A percentile compares a stretch with the other conserved stretches of the same genome.
Conservation (phyloP, 2,888 invertebrate genomes). For the Campoplex nolae region DNA sequence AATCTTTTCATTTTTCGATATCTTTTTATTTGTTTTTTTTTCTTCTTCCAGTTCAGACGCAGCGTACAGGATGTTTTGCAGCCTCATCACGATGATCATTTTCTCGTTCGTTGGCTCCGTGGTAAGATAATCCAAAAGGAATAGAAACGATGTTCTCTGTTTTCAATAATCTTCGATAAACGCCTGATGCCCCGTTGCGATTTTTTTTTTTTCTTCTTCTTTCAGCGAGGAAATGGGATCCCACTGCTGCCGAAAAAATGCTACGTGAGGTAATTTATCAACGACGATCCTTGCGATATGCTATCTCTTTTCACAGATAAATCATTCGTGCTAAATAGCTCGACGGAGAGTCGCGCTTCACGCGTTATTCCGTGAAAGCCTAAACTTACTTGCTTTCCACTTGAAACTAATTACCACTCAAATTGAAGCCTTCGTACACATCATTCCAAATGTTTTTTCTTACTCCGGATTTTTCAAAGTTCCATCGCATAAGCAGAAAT, state of each 20-base stretch:
- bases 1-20: neutral
- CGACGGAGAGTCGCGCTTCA: constrained; percentile 28
- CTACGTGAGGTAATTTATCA: constrained; percentile 89
- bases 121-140: constrained; percentile 85
- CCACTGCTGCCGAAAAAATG: constrained; percentile 96
- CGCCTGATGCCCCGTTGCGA: constrained; percentile 73
- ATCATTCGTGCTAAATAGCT: constrained; percentile 3
- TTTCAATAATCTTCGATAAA: constrained; percentile 16
- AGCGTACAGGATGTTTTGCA: constrained; percentile 89
- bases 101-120: constrained; percentile 92
- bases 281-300: constrained; percentile 79
- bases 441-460: neutral
- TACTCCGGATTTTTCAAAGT: neutral
- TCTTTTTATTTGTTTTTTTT: constrained; percentile 34
- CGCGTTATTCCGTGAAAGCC: constrained; percentile 58
- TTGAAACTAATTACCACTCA: constrained; percentile 13
- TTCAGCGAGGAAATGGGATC: constrained; percentile 94
- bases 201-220: constrained; percentile 61
- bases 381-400: constrained; percentile 38
- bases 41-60: constrained; percentile 89
- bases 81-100: constrained; percentile 92
- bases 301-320: constrained; percentile 10
- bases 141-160: constrained; percentile 11
- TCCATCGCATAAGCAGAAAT: neutral
- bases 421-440: neutral